A percentile compares a stretch with the other conserved stretches of the same genome.
phyloP scores from a whole-genome alignment of 2,113 vertebrate species.

The Phrynosoma blainvillii region DNA sequence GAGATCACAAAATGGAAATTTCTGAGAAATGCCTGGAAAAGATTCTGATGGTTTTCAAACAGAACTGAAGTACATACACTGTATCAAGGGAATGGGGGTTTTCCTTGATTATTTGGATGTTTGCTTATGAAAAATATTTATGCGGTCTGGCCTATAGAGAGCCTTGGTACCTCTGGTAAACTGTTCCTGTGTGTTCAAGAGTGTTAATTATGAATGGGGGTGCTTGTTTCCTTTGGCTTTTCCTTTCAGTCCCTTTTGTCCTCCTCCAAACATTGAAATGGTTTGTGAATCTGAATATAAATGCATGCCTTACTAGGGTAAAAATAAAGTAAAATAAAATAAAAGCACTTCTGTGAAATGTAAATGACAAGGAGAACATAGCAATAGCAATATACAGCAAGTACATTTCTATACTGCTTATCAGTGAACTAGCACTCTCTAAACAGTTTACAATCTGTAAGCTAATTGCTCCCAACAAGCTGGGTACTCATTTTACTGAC shows the following conservation, averaged over 20 bases:
- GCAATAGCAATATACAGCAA: no score
- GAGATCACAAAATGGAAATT: conserved; percentile 65
- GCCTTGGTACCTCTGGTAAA: conserved; percentile 16
- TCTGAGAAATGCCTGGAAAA: conserved; percentile 48
- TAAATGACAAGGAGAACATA: conserved; percentile 8
- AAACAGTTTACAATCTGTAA: no score
- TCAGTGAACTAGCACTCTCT: no score
- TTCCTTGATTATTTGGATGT: conserved; percentile 61
- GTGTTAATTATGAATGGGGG: conserved; percentile 30
- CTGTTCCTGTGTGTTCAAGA: conserved; percentile 13
- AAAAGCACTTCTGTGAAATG: conserved; percentile 6
- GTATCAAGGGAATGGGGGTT: conserved; percentile 59
- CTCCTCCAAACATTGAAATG: conserved; percentile 35
- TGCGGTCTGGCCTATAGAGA: conserved; percentile 31
- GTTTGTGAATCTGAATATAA: conserved; percentile 30
- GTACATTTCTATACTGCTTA: no score
- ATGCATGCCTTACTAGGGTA: neutral
- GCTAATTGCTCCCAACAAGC: no score
- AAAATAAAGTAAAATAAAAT: neutral
- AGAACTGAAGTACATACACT: conserved; percentile 53
- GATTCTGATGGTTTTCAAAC: conserved; percentile 61
- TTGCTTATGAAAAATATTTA: conserved; percentile 56
- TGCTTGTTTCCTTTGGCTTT: conserved; percentile 29
- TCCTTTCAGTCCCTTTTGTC: neutral
- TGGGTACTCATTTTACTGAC: no score